A percentile compares a stretch with the other conserved stretches of the same genome.
Evolutionary conservation across 30 jellyfish, hydroid and myxozoan species (phyloP).

Genomic region (Sanderia malayensis): DNA sequence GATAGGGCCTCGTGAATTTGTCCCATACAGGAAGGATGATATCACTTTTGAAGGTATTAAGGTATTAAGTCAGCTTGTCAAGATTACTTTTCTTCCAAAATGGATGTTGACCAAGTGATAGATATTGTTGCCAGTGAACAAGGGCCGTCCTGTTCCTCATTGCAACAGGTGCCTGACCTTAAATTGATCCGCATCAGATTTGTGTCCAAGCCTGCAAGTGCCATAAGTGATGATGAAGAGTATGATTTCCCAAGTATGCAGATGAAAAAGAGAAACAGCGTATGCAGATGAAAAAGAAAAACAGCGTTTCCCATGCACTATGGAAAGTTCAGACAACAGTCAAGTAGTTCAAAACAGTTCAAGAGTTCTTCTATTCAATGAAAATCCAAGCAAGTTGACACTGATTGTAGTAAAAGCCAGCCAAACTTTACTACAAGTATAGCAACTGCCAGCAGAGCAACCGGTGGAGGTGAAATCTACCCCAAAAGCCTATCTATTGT

Average conservation of each 20-base stretch:
- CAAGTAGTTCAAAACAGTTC: background rate
- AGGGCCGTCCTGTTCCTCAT: conserved; percentile 30
- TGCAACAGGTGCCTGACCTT: conserved; percentile 11
- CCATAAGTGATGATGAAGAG: conserved; percentile 12
- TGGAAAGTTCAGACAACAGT: background rate
- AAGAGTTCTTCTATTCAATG: background rate
- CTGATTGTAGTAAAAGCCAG: conserved; percentile 9
- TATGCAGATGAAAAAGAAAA: conserved; percentile 15
- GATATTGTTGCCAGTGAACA: conserved; percentile 24
- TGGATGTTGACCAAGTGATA: background rate
- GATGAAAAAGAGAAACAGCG: conserved; percentile 10
- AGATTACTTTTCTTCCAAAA: background rate
- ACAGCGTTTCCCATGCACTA: conserved; percentile 1
- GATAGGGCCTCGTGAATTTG: conserved; percentile 39
- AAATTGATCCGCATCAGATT: conserved; percentile 25
- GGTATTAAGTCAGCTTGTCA: conserved; percentile 12
- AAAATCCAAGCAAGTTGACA: conserved; percentile 2
- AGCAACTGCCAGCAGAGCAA: conserved; percentile 3
- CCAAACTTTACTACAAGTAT: conserved; percentile 4
- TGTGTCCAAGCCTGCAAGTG: background rate
- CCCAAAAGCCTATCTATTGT: conserved; percentile 46
- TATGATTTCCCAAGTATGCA: conserved; percentile 15
- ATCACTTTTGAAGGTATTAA: conserved; percentile 14
- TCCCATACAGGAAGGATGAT: conserved; percentile 4
- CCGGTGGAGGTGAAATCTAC: conserved; percentile 8